These are phyloP conservation scores for Urophycis tenuis DNA, from an alignment of 2,797 vertebrate genomes.

Conservation along the genomic window DNA sequence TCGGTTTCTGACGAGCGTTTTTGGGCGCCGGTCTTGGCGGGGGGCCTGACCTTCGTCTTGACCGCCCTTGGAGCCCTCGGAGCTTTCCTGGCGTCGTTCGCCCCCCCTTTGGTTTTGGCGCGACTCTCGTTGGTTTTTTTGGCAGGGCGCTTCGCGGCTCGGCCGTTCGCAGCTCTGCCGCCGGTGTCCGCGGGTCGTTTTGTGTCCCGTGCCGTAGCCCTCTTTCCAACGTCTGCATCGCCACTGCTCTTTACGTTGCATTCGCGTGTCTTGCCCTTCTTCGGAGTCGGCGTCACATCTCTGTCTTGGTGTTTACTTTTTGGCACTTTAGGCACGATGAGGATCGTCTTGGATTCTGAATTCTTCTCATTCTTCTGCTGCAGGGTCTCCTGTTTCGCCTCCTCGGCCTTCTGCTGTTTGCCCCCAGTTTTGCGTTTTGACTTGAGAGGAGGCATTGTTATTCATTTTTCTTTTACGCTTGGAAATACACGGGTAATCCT, in stretches of 20 bases:
- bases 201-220: slow-evolving; percentile 13
- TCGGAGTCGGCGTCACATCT: slow-evolving; percentile 13
- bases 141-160: slow-evolving; percentile 20
- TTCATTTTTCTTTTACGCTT: slow-evolving; percentile 9
- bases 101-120: slow-evolving; percentile 6
- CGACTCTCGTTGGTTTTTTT: slow-evolving; percentile 16
- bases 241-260: slow-evolving; percentile 23
- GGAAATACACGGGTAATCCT: slow-evolving; percentile 34
- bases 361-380: slow-evolving; percentile 37
- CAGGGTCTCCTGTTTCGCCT: slow-evolving; percentile 31
- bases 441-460: slow-evolving; percentile 57
- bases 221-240: slow-evolving; percentile 26
- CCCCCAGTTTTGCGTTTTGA: slow-evolving; percentile 32
- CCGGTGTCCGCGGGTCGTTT: slow-evolving; percentile 24
- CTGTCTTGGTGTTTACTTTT: slow-evolving; percentile 25
- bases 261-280: slow-evolving; percentile 22
- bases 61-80: slow-evolving; percentile 25
- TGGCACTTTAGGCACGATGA: slow-evolving; percentile 11
- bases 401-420: slow-evolving; percentile 38
- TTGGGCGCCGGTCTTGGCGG: slow-evolving; percentile 30
- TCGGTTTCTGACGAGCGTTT: slow-evolving; percentile 20
- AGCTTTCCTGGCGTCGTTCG: slow-evolving; percentile 34
- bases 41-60: slow-evolving; percentile 14
- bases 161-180: slow-evolving; percentile 34
- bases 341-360: slow-evolving; percentile 21